phyloP scores from a whole-genome alignment of 2,113 vertebrate genomes.

The Seriola quinqueradiata region DNA sequence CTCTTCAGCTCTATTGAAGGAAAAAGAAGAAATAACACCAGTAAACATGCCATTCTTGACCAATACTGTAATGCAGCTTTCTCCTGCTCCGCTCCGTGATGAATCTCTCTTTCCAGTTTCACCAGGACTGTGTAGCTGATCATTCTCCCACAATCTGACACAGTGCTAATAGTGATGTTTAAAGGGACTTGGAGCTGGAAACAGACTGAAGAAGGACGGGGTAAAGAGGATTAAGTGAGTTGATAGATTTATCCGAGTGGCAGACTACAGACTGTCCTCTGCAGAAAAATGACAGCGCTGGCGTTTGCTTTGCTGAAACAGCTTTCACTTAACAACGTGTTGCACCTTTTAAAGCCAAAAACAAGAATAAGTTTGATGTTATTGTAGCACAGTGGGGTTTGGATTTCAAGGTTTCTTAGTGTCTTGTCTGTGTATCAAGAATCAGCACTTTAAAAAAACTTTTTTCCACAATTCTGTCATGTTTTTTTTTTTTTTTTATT shows the following conservation, averaged over 20 bases:
- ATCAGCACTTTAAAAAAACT: neutral
- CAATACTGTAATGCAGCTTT: neutral
- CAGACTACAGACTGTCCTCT: neutral
- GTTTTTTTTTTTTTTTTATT: neutral
- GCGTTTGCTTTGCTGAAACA: neutral
- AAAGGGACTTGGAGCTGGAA: neutral
- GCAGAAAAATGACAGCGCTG: neutral
- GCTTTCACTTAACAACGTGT: neutral
- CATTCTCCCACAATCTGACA: neutral
- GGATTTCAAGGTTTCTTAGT: neutral
- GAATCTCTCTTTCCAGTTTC: neutral
- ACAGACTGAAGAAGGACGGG: neutral
- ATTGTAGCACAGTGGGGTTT: neutral
- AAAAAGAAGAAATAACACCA: constrained; percentile 19
- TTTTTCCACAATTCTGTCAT: neutral
- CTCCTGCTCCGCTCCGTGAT: neutral
- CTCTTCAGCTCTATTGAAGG: constrained; percentile 3
- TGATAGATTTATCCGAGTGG: neutral
- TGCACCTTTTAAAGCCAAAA: neutral
- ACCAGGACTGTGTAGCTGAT: neutral
- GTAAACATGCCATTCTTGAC: constrained; percentile 17
- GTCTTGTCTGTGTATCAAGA: neutral
- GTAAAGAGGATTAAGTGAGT: constrained; percentile 4
- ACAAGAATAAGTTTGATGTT: neutral
- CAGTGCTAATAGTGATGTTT: neutral